Evolutionary conservation across 2,113 vertebrate genomes (phyloP).

Genomic region (Ailurus styani): DNA sequence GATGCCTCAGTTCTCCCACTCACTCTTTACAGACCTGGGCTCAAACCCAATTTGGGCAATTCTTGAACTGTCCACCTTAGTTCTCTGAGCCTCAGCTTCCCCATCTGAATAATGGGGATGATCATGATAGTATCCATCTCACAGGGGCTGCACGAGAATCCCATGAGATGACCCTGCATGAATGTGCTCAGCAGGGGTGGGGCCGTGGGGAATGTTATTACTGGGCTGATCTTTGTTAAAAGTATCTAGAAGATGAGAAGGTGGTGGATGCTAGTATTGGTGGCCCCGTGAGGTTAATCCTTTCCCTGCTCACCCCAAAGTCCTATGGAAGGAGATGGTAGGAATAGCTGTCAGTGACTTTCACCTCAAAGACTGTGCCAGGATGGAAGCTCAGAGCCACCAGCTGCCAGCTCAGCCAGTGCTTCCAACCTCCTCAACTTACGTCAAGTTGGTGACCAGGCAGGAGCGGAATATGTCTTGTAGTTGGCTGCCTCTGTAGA

Average conservation of each 20-base stretch:
- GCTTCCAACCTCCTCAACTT: slow-evolving; percentile 5
- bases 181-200: neutral
- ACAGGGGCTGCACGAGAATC: neutral
- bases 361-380: neutral
- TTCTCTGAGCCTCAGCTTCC: neutral
- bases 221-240: neutral
- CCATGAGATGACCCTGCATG: neutral
- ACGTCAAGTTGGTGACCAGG: slow-evolving; percentile 79
- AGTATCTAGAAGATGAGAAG: neutral
- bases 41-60: neutral
- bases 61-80: neutral
- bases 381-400: neutral
- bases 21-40: neutral
- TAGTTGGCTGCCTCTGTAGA: slow-evolving; percentile 75
- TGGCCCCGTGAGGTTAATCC: neutral
- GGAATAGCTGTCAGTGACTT: neutral
- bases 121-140: neutral
- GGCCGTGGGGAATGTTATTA: neutral
- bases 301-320: neutral
- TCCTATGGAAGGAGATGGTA: neutral
- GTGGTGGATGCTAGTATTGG: neutral
- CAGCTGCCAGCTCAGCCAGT: neutral
- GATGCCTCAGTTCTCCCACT: neutral
- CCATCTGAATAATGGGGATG: neutral
- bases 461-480: slow-evolving; percentile 75